These are phyloP conservation scores for Rhea pennata DNA, from an alignment of 2,113 vertebrate species.

Conservation along the genomic window DNA sequence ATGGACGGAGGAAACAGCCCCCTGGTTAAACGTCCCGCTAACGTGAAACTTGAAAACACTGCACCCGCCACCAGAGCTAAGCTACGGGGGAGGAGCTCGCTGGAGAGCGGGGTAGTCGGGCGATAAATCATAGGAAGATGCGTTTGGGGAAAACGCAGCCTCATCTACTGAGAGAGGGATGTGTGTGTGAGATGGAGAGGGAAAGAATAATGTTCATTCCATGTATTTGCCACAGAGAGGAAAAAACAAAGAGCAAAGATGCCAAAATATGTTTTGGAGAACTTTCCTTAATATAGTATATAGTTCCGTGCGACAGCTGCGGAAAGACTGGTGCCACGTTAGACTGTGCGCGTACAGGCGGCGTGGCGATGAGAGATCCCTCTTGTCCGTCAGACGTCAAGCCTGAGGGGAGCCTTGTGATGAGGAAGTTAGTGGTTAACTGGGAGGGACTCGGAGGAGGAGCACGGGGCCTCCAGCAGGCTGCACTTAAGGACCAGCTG, in stretches of 20 bases:
- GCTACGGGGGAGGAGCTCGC: neutral
- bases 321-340: neutral
- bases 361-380: neutral
- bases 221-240: neutral
- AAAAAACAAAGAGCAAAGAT: neutral
- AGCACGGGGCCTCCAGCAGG: neutral
- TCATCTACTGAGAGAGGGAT: neutral
- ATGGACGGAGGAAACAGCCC: neutral
- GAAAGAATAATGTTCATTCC: neutral
- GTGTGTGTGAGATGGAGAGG: neutral
- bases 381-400: neutral
- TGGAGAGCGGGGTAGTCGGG: neutral
- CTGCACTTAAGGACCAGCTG: neutral
- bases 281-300: fast-evolving
- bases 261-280: neutral
- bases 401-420: fast-evolving
- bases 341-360: too few species aligned
- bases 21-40: neutral
- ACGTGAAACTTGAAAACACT: neutral
- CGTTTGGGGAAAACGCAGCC: neutral
- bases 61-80: fast-evolving
- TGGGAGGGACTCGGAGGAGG: fast-evolving
- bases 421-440: neutral
- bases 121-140: neutral
- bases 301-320: fast-evolving